Evolutionary conservation across 2,113 vertebrate genomes (phyloP), one percentile per base, ranked within the genome.

Genomic region (Cairina moschata): DNA sequence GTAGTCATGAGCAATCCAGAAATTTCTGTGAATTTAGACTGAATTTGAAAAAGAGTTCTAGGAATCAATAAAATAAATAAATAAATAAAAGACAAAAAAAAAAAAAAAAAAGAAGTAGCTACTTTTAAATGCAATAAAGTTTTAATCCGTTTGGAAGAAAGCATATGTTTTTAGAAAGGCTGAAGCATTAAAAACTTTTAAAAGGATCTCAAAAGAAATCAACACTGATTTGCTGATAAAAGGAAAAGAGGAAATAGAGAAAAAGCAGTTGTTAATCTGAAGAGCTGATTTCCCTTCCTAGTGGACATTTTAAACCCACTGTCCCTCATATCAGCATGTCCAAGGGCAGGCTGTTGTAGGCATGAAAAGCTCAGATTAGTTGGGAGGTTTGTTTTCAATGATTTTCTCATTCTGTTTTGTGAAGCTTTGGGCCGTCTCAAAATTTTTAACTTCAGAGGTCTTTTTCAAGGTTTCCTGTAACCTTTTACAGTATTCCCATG

Each of bases 181-280:
- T 81, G 31, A 83, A 74, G 5, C 7, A 77, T 44, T 21, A 72
- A 79, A 50, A 73, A 32, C 4, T 15, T 29, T 34, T 4, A 14
- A 20, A 22, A 62, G 63, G 7, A 46, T 65, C 26, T 88, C 22
- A 79, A 77, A 90, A 65, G 26, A 74, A 86, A 58, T 3, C 0
- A 4, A 40, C 4, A 4, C 6, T 8, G 8, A 29, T 63, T 89
- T 74, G 3, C 10, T 88, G 4, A 58, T 90, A 71, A 79, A 95
- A 78, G 40, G 3, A 65, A 63, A 36, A 8, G 28, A 31, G 3
- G 2, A 29, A 38, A 72, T 28, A 40, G 3, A 2, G 1, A 1
- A 1, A 5, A 40, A 38, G 38, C 52, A n/a, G 18, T 66, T 81
- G 48, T 67, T 80, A 38, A 5, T 58, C 60, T 46, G 36, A 68